A percentile compares a stretch with the other conserved stretches of the same genome.
phyloP scores from a whole-genome alignment of 2,113 vertebrate genomes.

The Crocuta crocuta region DNA sequence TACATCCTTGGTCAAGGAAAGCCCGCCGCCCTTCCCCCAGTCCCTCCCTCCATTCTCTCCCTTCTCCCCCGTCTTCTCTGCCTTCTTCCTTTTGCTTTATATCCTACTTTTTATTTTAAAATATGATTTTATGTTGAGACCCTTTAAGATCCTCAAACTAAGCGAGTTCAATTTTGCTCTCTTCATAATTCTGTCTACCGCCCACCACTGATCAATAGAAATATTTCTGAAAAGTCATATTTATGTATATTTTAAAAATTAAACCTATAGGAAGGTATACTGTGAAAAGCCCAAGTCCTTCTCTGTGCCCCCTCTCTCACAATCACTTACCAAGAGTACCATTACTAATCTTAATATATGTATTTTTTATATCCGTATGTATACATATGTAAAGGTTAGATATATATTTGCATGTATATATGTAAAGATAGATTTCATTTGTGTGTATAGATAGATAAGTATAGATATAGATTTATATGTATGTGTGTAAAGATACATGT shows the following conservation, averaged over 20 bases:
- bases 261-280: background rate
- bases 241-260: background rate
- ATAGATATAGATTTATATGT: background rate
- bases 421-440: background rate
- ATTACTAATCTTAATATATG: background rate
- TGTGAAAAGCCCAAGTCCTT: background rate
- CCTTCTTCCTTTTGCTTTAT: background rate
- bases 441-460: background rate
- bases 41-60: accelerated
- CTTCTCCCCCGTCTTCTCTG: accelerated
- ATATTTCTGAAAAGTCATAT: background rate
- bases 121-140: background rate
- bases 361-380: background rate
- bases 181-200: background rate
- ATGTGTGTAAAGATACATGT: background rate
- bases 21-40: accelerated
- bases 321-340: background rate
- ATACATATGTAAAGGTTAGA: background rate
- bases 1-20: too few species aligned
- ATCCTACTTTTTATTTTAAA: background rate
- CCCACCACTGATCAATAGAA: background rate
- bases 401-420: background rate
- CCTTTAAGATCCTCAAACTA: background rate
- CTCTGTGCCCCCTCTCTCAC: background rate
- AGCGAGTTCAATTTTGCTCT: background rate